phyloP scores from a whole-genome alignment of 2,888 invertebrate species.

The Melieria omissa region DNA sequence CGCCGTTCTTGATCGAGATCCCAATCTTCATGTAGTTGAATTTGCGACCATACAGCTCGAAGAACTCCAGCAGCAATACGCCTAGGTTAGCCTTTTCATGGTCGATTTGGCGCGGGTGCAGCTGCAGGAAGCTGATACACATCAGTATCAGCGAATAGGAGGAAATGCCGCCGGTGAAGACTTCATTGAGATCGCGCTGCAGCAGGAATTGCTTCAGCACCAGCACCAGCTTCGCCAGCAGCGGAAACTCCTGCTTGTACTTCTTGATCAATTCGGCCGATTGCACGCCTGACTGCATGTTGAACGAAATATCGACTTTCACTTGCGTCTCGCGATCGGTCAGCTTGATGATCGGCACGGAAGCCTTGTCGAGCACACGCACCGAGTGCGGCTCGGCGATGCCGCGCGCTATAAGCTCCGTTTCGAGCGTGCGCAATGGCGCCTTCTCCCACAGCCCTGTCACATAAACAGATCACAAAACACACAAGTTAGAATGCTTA shows the following conservation, averaged over 20 bases:
- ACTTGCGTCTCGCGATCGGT: constrained; percentile 85
- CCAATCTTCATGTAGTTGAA: constrained; percentile 91
- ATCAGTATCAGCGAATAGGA: constrained; percentile 98
- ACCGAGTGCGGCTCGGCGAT: constrained; percentile 91
- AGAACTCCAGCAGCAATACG: constrained; percentile 94
- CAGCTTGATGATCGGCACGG: constrained; percentile 98
- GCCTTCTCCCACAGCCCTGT: constrained; percentile 84
- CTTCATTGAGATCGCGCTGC: constrained; percentile 98
- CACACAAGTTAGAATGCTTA: background rate
- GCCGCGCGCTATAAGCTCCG: constrained; percentile 87
- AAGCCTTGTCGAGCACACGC: constrained; percentile 97
- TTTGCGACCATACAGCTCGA: constrained; percentile 95
- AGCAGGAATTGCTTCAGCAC: constrained; percentile 98
- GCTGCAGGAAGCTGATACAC: constrained; percentile 96
- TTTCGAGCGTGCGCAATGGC: constrained; percentile 90
- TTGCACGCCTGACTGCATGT: constrained; percentile 97
- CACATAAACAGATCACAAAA: background rate
- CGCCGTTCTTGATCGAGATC: constrained; percentile 93
- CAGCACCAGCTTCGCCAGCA: constrained; percentile 92
- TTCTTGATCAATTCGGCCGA: constrained; percentile 95
- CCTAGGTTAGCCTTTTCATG: constrained; percentile 84
- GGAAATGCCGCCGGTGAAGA: constrained; percentile 98
- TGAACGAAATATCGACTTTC: constrained; percentile 98
- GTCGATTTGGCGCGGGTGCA: constrained; percentile 87
- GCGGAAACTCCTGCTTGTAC: constrained; percentile 88